Evolutionary conservation across 2,113 vertebrate genomes (phyloP), one percentile per base, ranked within the genome.

Genomic region (Limanda limanda): DNA sequence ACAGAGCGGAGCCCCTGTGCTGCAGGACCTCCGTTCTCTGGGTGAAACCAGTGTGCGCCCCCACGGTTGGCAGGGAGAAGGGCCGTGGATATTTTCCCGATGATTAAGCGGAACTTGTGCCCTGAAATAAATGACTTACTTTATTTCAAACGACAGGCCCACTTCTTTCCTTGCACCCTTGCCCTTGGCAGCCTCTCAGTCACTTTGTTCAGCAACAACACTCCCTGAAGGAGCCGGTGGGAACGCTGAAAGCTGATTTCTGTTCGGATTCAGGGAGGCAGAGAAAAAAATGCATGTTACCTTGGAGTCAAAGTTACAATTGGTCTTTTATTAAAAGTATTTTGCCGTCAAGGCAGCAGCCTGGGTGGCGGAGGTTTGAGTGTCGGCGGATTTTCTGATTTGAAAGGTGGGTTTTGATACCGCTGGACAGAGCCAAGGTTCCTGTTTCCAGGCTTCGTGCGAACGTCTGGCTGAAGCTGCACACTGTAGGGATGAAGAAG

Each of bases 61-160:
- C 57, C 5, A 17, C n/a, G 69, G 71, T 52, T 90, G 89, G 90
- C 90, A 82, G n/a, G 42, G 74, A 76, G 62, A 76, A 60, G 47
- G 71, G 59, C 25, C 18, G 14, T 82, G 82, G 88, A 88, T 91
- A 80, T 86, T 88, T 92, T 90, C 81, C 88, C 84, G 84, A 31
- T 91, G 89, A 91, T 88, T 81, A 69, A 45, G 54, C 83, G 69
- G 71, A 82, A 73, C 76, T 81, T 47, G 45, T 82, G 77, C 89
- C 77, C 68, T 69, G 65, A 88, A 89, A 92, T 88, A 81, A 92
- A 93, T 79, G 77, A 76, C 79, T 88, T 82, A 61, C 77, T 91
- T 93, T 80, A 92, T 92, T 91, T 83, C 65, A 74, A 79, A 71
- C 82, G 89, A 91, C 88, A 93, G 85, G 75, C 74, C 77, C 61